Evolutionary conservation across 2,888 invertebrate genomes (phyloP), one percentile per base, ranked within the genome.

Genomic region (Ectropis crepuscularia): DNA sequence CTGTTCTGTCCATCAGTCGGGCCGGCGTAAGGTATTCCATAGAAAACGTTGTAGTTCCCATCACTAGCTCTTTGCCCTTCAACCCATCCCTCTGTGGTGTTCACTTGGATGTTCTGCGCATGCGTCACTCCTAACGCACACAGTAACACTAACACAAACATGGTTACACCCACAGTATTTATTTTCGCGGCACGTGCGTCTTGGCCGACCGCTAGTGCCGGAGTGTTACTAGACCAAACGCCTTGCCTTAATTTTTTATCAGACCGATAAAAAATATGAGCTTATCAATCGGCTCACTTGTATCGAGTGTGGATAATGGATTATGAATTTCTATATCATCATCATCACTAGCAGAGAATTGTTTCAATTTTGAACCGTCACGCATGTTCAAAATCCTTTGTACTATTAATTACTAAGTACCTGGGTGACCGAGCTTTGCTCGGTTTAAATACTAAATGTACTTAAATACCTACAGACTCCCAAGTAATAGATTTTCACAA

Each of bases 1-100:
- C 87, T 75, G 65, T 87, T 87, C 2, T 66, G 74, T 2, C 86
- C 85, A 4, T 76, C 67, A 5, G 82, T 76, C 0, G 76, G 68
- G 0, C 82, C 87, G 0, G 83, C 91, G 58, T 92, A 92, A n/a
- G 86, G 87, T 10, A 92, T 74, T 0, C 89, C 90, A 68, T 86
- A 87, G 55, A 88, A 92, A 2, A 75, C 77, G 28, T 69, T 72
- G 67, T 87, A 88, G 54, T 80, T 74, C 0, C 86, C 86, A 68
- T 85, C 85, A 0, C 57, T 10, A 0, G 78, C 82, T 5, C 65
- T 71, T 1, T 63, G 64, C 0, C 89, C 90, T 50, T 82, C 74
- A 11, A 91, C 76, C n/a, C 70, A 61, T 48, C 92, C 81, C 67
- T 90, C 83, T 0, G 85, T 82, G 0, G 87, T 90, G 6, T 80